Evolutionary conservation across 2,797 vertebrate species (phyloP).

Genomic region (Phalloptychus januarius): DNA sequence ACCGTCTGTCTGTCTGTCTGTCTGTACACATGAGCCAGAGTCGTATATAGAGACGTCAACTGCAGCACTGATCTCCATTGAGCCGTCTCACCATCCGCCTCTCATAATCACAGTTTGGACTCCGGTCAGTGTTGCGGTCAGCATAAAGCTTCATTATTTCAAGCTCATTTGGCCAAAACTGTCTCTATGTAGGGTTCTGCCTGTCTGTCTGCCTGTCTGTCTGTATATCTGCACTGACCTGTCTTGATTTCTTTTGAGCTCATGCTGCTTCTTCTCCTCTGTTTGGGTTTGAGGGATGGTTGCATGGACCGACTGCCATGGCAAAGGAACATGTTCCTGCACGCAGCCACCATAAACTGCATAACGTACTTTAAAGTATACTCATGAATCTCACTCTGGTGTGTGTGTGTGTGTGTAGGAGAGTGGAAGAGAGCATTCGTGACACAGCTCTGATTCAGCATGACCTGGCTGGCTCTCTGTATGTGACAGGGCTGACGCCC

Average conservation of each 20-base stretch:
- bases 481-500: constrained; percentile 52
- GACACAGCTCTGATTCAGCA: constrained; percentile 64
- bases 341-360: constrained; percentile 61
- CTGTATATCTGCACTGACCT: constrained; percentile 57
- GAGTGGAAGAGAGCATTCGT: constrained; percentile 22
- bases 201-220: constrained; percentile 47
- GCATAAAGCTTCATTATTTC: constrained; percentile 31
- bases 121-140: constrained; percentile 45
- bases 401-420: constrained; percentile 23
- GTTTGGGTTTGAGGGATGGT: constrained; percentile 69
- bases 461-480: constrained; percentile 63
- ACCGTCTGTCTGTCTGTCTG: constrained; percentile 72
- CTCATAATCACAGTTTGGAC: constrained; percentile 55
- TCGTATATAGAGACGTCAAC: constrained; percentile 69
- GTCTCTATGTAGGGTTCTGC: constrained; percentile 72
- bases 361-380: constrained; percentile 53
- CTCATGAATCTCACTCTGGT: constrained; percentile 43
- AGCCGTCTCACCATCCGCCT: constrained; percentile 56
- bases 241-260: constrained; percentile 72
- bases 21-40: constrained; percentile 63
- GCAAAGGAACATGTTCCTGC: constrained; percentile 76
- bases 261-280: constrained; percentile 82
- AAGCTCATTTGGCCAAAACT: constrained; percentile 48
- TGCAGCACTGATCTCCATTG: constrained; percentile 57
- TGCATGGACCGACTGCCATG: constrained; percentile 75